Base-by-base conservation (phyloP, 2,797 vertebrate species). In the Peromyscus aztecus region DNA sequence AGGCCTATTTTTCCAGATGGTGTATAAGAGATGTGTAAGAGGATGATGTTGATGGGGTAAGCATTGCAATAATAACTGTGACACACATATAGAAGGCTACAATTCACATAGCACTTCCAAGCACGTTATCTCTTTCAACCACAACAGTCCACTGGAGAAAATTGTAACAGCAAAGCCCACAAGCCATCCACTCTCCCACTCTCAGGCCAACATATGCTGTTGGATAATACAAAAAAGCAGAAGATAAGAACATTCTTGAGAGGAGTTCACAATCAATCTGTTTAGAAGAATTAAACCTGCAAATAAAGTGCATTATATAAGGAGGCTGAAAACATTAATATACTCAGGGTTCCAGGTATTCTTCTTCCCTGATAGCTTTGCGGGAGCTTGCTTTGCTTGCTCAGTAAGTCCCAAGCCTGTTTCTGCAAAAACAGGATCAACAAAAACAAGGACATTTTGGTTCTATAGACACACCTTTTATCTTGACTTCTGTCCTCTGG, bases 231-330 rank as follows among this genome's bases (percentile, higher is more conserved):
- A 24, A 84, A 59, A 77, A 93, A 94, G 13, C 12, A 71, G 40
- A 69, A 90, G 84, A 91, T 94, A 89, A 93, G 65, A 87, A 83
- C 40, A 65, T 71, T 23, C 17, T 63, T 90, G 85, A 52, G 24
- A 94, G 88, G 59, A 81, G 31, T 71, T 37, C 93, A 57, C 59
- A 57, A 67, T 92, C 92, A 57, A 67, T 92, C 92, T 95, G 77
- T n/a, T 34, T 89, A 52, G 8, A 61, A 43, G 86, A 81, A 94
- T 96, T 92, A 96, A 97, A 52, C 43, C 82, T 75, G 31, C 4
- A 40, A 52, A 75, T 46, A 92, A 43, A 49, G 57, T 19, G 43
- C 1, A 14, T 17, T 82, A 61, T 63, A 14, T 77, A 46, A 92
- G 59, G 40, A 78, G 40, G 81, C 37, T 84, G 57, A 71, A 85